Evolutionary conservation across 2,888 invertebrate genomes (phyloP).

Genomic region (Hirtodrosophila confusa): DNA sequence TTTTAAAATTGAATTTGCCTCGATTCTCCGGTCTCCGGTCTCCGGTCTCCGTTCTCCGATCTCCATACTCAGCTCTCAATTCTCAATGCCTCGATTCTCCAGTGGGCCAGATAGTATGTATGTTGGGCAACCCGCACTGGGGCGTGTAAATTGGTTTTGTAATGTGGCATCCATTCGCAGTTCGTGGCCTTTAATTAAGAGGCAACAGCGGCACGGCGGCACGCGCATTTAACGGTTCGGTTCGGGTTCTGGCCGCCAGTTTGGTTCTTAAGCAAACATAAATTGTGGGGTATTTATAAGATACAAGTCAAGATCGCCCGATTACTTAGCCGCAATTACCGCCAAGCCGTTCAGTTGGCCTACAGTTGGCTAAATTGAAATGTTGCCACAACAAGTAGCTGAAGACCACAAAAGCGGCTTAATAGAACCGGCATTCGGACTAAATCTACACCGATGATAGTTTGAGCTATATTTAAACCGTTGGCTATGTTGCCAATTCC

Average conservation of each 20-base stretch:
- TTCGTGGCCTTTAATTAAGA: conserved; percentile 58
- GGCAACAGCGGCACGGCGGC: conserved; percentile 10
- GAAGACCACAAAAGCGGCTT: conserved; percentile 14
- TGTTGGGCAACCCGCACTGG: conserved; percentile 60
- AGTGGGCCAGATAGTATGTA: conserved; percentile 8
- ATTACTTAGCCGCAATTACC: conserved; percentile 58
- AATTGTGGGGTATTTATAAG: conserved; percentile 74
- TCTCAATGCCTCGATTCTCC: conserved; percentile 7
- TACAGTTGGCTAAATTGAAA: conserved; percentile 68
- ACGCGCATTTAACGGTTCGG: no score
- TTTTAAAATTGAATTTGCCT: conserved; percentile 53
- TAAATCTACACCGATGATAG: conserved; percentile 29
- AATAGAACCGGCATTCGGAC: conserved; percentile 16
- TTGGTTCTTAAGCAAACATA: conserved; percentile 68
- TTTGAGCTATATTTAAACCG: conserved; percentile 13
- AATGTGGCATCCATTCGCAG: conserved; percentile 41
- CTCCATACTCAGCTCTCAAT: no score
- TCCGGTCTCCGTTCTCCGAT: no score
- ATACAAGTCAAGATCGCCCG: conserved; percentile 65
- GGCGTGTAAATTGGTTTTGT: conserved; percentile 61
- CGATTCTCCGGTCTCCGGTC: conserved; percentile 4
- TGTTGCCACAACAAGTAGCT: conserved; percentile 53
- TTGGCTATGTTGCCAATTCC: conserved; percentile 25
- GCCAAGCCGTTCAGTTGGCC: conserved; percentile 21
- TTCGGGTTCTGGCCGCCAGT: conserved; percentile 48